A percentile compares a stretch with the other conserved stretches of the same genome.
Conservation (phyloP, 2,797 vertebrate species). For the Jordanella pulchra region DNA sequence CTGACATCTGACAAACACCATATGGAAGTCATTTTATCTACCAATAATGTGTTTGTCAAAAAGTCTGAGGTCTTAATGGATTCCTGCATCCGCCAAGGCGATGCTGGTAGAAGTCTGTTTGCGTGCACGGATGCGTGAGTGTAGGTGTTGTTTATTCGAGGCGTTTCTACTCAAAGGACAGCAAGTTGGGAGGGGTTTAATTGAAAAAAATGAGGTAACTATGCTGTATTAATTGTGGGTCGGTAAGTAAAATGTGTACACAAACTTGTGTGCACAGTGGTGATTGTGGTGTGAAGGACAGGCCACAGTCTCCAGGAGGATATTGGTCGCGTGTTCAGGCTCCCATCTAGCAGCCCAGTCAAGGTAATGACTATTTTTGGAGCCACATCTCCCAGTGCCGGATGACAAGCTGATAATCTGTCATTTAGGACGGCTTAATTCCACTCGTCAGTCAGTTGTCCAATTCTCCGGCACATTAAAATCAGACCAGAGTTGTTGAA, state of each 20-base stretch:
- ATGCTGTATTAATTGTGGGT: slow-evolving; percentile 47
- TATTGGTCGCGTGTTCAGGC: slow-evolving; percentile 72
- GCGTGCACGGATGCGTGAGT: slow-evolving; percentile 21
- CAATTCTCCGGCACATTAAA: slow-evolving; percentile 67
- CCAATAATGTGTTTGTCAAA: slow-evolving; percentile 88
- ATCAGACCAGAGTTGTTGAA: slow-evolving; percentile 69
- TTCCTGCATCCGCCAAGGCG: slow-evolving; percentile 81
- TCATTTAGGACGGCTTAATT: slow-evolving; percentile 68
- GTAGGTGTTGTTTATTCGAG: slow-evolving; percentile 33
- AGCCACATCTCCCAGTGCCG: slow-evolving; percentile 45
- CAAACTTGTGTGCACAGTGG: slow-evolving; percentile 11
- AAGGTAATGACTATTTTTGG: slow-evolving; percentile 77
- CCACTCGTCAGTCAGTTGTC: slow-evolving; percentile 70
- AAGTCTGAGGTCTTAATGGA: slow-evolving; percentile 83
- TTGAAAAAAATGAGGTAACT: slow-evolving; percentile 56
- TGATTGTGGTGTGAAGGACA: slow-evolving; percentile 72
- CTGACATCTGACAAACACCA: slow-evolving; percentile 91
- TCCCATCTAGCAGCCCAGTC: slow-evolving; percentile 64
- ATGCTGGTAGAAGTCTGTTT: slow-evolving; percentile 62
- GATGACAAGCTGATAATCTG: slow-evolving; percentile 67
- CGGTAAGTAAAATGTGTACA: too few species aligned
- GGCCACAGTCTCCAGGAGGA: slow-evolving; percentile 71
- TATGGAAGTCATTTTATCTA: slow-evolving; percentile 88
- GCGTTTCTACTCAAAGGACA: slow-evolving; percentile 42
- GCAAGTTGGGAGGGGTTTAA: slow-evolving; percentile 25